Base-by-base conservation (phyloP, 1,140 invertebrate species). In the Coenobita brevimanus region DNA sequence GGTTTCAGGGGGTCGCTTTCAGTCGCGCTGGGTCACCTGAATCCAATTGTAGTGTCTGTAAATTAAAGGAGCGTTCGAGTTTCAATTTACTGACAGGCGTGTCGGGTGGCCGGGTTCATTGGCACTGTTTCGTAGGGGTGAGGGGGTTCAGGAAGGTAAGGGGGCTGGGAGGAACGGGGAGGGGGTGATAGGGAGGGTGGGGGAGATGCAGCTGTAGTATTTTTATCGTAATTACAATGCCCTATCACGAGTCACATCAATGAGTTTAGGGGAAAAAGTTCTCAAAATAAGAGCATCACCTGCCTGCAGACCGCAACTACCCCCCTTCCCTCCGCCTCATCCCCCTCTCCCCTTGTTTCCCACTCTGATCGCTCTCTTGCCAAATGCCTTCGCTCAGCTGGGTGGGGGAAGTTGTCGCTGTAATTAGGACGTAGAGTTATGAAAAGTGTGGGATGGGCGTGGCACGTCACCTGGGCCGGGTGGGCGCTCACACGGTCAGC, bases 361-460 rank as follows among this genome's bases (percentile, higher is more conserved):
- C n/a, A n/a, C n/a, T n/a, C n/a, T n/a, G n/a, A 71, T 71, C 67
- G 67, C 21, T 71, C 67, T 38, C 67, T 71, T 17, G 67, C 67
- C 67, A 15, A 38, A 71, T 33, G 41, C 67, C 41, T 71, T 71
- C 67, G 67, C 41, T 71, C 67, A 38, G 33, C 33, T 2, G 13
- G 41, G 27, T 15, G 33, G 27, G 67, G 67, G n/a, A 71, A 21
- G 67, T 8, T 30, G 33, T 3, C 13, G 67, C 17, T 10, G 15
- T 71, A 71, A 71, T 71, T 27, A 71, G 67, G 33, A 36, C 67
- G 67, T 13, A 71, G 33, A 38, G 67, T 71, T 38, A 38, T 71
- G 67, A 38, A 27, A 71, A 71, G 33, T 71, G 64, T 71, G 33
- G 67, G 67, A 38, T 71, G 67, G 67, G 67, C 33, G 67, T 71